Evolutionary conservation across 53 echinoderm and acorn worm species (phyloP).

Genomic region (Glandiceps talaboti): DNA sequence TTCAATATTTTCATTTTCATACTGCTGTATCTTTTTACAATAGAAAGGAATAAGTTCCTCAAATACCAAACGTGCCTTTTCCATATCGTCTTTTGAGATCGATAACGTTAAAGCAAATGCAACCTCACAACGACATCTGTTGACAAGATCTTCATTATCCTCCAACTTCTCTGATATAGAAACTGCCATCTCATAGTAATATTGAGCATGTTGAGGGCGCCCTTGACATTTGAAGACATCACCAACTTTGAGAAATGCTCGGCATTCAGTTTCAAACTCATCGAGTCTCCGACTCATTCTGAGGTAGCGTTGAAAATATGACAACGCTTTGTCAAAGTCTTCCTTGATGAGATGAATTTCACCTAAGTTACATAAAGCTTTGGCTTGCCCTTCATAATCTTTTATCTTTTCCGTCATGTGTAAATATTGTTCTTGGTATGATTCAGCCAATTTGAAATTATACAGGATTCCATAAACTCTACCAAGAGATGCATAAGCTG

Average conservation of each 20-base stretch:
- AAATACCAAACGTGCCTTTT: conserved; percentile 33
- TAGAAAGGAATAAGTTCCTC: conserved; percentile 36
- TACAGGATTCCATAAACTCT: conserved; percentile 52
- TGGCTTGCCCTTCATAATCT: conserved; percentile 49
- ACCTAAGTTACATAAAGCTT: conserved; percentile 48
- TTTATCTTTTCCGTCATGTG: conserved; percentile 55
- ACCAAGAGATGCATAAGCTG: conserved; percentile 76
- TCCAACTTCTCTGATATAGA: conserved; percentile 45
- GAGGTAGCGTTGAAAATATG: conserved; percentile 58
- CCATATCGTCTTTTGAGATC: conserved; percentile 38
- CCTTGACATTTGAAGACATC: conserved; percentile 39
- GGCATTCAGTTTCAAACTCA: conserved; percentile 84
- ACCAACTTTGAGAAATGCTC: conserved; percentile 59
- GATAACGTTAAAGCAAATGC: conserved; percentile 46
- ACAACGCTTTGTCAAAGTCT: conserved; percentile 36
- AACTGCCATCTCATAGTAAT: conserved; percentile 68
- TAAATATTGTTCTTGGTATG: conserved; percentile 71
- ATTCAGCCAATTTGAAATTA: conserved; percentile 55
- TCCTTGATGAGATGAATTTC: conserved; percentile 37
- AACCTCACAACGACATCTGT: conserved; percentile 34
- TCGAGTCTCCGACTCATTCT: conserved; percentile 72
- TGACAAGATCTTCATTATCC: conserved; percentile 15
- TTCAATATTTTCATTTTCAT: conserved; percentile 11
- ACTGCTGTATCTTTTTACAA: conserved; percentile 10
- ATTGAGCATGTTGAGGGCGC: conserved; percentile 39